A percentile compares a stretch with the other conserved stretches of the same genome.
Conservation (phyloP, 2,113 vertebrate genomes). For the Oreochromis spilurus region DNA sequence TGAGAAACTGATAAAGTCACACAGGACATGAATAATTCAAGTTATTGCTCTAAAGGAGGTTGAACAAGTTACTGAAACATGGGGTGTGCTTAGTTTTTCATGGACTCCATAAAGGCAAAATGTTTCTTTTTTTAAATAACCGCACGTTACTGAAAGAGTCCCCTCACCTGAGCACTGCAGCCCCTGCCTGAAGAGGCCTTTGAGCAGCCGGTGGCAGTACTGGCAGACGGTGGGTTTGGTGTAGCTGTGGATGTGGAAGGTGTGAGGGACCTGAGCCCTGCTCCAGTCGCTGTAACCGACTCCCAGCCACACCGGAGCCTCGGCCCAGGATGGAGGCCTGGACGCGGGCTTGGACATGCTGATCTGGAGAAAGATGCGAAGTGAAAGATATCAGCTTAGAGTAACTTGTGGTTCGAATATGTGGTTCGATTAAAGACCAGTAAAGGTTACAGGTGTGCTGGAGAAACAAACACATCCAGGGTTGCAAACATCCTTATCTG, state of each 20-base stretch:
- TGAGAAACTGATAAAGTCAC: not conserved
- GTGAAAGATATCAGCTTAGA: not conserved
- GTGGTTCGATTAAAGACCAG: not conserved
- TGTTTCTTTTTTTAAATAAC: not conserved
- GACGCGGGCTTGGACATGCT: slow-evolving; percentile 61
- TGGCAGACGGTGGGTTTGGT: slow-evolving; percentile 82
- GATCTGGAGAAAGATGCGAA: slow-evolving; percentile 45
- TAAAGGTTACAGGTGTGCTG: not conserved
- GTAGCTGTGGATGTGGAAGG: slow-evolving; percentile 85
- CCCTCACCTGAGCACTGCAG: slow-evolving; percentile 81
- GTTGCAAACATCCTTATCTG: not conserved
- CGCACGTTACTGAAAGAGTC: not conserved
- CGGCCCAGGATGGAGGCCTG: slow-evolving; percentile 65
- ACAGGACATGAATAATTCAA: not conserved
- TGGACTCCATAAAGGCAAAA: not conserved
- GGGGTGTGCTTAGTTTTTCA: not conserved
- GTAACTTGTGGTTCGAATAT: not conserved
- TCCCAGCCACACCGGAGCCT: slow-evolving; percentile 77
- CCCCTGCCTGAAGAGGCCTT: slow-evolving; percentile 85
- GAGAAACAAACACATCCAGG: not conserved
- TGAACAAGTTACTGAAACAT: not conserved
- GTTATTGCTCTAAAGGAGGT: not conserved
- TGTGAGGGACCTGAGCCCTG: slow-evolving; percentile 77
- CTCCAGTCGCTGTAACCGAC: slow-evolving; percentile 54
- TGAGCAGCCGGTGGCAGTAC: slow-evolving; percentile 80